phyloP scores from a whole-genome alignment of 2,113 vertebrate genomes.

The Channa argus region DNA sequence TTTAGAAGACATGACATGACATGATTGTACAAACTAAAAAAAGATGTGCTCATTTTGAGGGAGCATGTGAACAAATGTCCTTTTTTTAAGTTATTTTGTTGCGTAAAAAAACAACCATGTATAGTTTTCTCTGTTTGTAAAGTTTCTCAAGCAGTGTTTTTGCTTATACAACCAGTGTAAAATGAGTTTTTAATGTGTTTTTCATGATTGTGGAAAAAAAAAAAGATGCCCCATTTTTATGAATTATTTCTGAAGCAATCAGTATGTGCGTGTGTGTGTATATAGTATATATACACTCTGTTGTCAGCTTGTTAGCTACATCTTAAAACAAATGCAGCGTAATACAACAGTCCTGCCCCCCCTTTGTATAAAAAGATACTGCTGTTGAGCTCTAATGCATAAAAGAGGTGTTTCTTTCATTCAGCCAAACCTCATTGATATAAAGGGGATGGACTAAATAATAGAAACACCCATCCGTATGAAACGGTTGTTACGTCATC shows the following conservation, averaged over 20 bases:
- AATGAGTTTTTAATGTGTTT: conserved; percentile 82
- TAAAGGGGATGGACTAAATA: too few relatives aligned
- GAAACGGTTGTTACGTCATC: too few relatives aligned
- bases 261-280: conserved; percentile 42
- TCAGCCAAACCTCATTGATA: too few relatives aligned
- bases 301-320: too few relatives aligned
- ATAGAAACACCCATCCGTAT: too few relatives aligned
- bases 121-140: conserved; percentile 85
- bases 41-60: conserved; percentile 76
- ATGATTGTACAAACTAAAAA: conserved; percentile 91
- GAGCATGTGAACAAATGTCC: conserved; percentile 80
- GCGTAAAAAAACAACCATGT: conserved; percentile 69
- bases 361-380: too few relatives aligned
- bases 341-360: too few relatives aligned
- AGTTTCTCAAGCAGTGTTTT: conserved; percentile 81
- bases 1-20: conserved; percentile 89
- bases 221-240: conserved; percentile 80
- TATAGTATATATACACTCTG: not conserved
- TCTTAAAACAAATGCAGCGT: too few relatives aligned
- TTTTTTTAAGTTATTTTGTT: conserved; percentile 79
- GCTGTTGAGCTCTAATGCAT: too few relatives aligned
- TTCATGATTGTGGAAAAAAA: conserved; percentile 78
- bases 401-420: too few relatives aligned
- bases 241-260: conserved; percentile 75
- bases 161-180: conserved; percentile 76